A percentile compares a stretch with the other conserved stretches of the same genome.
Conservation (phyloP, 2,113 vertebrate genomes). For the Nycticebus coucang region DNA sequence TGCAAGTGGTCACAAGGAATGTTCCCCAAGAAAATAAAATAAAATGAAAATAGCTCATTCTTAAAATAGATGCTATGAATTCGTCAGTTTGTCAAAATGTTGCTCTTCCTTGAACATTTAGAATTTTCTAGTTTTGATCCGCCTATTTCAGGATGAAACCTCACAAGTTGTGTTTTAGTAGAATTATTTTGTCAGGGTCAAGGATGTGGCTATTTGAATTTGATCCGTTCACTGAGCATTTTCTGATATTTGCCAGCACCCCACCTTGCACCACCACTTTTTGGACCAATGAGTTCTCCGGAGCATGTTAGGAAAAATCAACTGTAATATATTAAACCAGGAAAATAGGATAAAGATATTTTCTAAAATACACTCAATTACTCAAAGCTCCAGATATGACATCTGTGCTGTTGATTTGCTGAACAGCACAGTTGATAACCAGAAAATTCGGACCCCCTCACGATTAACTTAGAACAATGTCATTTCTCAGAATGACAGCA, state of each 20-base stretch:
- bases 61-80: not conserved
- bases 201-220: not conserved
- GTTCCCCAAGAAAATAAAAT: not conserved
- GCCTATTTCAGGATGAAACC: not conserved
- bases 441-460: not conserved
- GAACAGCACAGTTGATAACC: not conserved
- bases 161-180: not conserved
- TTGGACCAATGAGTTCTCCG: not conserved
- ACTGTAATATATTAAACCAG: not conserved
- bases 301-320: not conserved
- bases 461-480: not conserved
- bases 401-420: not conserved
- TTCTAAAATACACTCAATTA: not conserved
- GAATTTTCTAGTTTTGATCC: not conserved
- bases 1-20: slow-evolving; percentile 8
- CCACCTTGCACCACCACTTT: not conserved
- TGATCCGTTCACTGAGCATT: not conserved
- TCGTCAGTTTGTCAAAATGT: slow-evolving; percentile 37
- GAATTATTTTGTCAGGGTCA: slow-evolving; percentile 23
- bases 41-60: not conserved
- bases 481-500: slow-evolving; percentile 42
- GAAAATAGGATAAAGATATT: not conserved
- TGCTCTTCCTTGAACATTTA: not conserved
- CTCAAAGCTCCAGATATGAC: not conserved
- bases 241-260: not conserved